Percentiles rank a stretch among this genome's conserved stretches.
Evolutionary conservation across 2,113 vertebrate genomes (phyloP).

Genomic region (Thomomys bottae): DNA sequence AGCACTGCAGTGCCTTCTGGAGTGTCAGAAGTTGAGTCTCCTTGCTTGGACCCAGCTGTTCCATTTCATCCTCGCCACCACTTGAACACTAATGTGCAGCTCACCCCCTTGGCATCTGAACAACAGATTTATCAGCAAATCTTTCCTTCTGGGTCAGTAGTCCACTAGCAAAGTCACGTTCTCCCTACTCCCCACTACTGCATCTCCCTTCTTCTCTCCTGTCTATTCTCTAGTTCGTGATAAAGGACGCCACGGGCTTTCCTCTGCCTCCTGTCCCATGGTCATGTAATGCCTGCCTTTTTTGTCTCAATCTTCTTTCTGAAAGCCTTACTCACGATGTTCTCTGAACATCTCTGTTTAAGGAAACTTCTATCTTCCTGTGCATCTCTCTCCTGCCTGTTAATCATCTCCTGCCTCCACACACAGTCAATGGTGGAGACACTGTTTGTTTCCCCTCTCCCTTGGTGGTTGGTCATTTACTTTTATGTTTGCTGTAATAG

Average conservation of each 20-base stretch:
- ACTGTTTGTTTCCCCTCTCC: not conserved
- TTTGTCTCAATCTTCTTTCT: not conserved
- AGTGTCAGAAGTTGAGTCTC: not conserved
- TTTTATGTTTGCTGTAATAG: too few species aligned
- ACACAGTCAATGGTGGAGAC: not conserved
- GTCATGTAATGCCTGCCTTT: not conserved
- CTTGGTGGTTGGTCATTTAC: not conserved
- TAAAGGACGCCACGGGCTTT: not conserved
- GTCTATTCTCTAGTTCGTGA: fast-evolving
- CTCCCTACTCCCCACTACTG: fast-evolving
- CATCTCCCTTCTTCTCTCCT: not conserved
- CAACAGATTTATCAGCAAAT: not conserved
- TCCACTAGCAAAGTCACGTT: not conserved
- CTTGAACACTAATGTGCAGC: not conserved
- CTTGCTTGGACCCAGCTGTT: not conserved
- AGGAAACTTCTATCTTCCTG: not conserved
- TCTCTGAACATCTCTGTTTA: not conserved
- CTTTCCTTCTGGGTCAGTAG: not conserved
- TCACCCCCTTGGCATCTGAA: not conserved
- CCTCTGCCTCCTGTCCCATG: not conserved
- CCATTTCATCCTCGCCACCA: not conserved
- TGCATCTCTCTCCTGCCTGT: not conserved
- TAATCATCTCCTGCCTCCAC: not conserved
- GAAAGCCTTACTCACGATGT: not conserved
- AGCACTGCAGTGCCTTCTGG: not conserved